Conservation (phyloP, 2,797 vertebrate genomes). For the Sebastes taczanowskii region DNA sequence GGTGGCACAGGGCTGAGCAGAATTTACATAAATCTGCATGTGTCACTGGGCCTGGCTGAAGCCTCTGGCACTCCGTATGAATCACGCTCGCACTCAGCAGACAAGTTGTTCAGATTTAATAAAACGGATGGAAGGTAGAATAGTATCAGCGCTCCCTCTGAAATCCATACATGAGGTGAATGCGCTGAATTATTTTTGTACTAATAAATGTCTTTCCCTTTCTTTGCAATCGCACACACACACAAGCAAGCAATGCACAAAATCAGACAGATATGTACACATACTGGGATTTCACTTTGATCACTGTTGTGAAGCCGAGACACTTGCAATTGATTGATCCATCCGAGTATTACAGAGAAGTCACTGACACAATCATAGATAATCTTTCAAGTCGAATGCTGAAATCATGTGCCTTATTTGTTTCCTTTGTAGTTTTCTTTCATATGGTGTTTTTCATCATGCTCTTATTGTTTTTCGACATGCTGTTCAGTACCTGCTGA, state of each 20-base stretch:
- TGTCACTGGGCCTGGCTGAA: conserved; percentile 70
- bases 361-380: neutral
- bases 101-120: conserved; percentile 55
- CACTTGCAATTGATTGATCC: neutral
- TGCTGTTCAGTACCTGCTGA: conserved; percentile 2
- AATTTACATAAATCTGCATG: conserved; percentile 84
- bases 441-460: neutral
- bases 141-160: neutral
- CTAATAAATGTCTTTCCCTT: neutral
- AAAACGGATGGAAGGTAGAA: conserved; percentile 24
- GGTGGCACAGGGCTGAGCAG: conserved; percentile 59
- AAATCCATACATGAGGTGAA: conserved; percentile 1
- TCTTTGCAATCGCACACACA: neutral
- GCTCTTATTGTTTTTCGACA: neutral
- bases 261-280: neutral
- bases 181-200: conserved; percentile 11
- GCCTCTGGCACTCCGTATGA: conserved; percentile 66
- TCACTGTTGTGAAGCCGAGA: neutral
- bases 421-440: neutral
- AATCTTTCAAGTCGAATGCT: neutral
- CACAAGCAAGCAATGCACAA: neutral
- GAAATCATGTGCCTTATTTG: neutral
- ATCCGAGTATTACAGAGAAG: neutral
- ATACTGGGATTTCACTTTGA: neutral
- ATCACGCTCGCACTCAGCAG: conserved; percentile 49